Percentiles rank a stretch among this genome's conserved stretches.
These are phyloP conservation scores for Pseudorasbora parva DNA, from an alignment of 2,113 vertebrate genomes.

Conservation along the genomic window DNA sequence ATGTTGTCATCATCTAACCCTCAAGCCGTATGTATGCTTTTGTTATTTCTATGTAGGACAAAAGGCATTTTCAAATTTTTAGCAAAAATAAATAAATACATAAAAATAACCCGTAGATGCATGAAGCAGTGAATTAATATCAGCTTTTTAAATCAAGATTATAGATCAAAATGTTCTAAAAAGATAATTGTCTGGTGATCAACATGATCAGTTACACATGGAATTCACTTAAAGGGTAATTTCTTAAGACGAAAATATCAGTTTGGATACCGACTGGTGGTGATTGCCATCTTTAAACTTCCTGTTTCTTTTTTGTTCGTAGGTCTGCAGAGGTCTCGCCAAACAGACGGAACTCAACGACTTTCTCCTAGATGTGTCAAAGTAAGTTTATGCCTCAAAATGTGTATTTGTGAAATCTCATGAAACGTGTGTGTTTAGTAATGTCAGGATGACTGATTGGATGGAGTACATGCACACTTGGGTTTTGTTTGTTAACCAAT, in stretches of 20 bases:
- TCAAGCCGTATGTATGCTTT: neutral
- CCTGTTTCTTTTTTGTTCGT: constrained; percentile 42
- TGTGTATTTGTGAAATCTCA: neutral
- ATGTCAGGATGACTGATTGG: too few species aligned
- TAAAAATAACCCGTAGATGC: too few species aligned
- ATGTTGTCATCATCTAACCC: neutral
- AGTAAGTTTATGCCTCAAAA: constrained; percentile 78
- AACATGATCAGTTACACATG: neutral
- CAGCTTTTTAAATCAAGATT: neutral
- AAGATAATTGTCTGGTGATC: neutral
- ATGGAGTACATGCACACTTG: too few species aligned
- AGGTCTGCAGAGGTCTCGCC: constrained; percentile 96
- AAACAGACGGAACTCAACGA: constrained; percentile 99
- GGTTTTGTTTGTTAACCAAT: too few species aligned
- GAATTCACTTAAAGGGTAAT: neutral
- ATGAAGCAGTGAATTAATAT: neutral
- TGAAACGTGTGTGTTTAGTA: neutral
- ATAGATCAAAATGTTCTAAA: neutral
- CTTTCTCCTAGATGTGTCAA: constrained; percentile 97
- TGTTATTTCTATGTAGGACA: neutral
- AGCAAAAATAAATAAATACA: too few species aligned
- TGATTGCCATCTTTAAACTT: neutral
- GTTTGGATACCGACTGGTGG: neutral
- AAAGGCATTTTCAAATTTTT: neutral
- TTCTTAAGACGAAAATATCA: neutral